A percentile compares a stretch with the other conserved stretches of the same genome.
These are phyloP conservation scores for Meloidogyne chitwoodi DNA, from an alignment of 1,140 invertebrate genomes.

Conservation along the genomic window DNA sequence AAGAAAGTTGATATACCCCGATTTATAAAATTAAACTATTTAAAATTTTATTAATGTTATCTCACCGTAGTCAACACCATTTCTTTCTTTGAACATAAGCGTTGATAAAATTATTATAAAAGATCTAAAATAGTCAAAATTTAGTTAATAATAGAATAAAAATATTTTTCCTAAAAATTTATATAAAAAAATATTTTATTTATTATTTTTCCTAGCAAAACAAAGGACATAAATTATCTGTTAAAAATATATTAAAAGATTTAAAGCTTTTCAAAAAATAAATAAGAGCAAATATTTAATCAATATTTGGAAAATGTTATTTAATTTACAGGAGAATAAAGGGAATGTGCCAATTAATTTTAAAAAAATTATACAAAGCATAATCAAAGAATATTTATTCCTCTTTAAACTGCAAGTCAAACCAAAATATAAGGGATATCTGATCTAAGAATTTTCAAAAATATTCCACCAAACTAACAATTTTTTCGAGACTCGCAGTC, in stretches of 20 bases:
- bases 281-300: neutral
- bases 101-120: neutral
- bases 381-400: neutral
- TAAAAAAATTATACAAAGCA: neutral
- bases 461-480: too few species aligned
- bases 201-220: neutral
- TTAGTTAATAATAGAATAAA: neutral
- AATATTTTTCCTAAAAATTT: neutral
- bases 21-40: neutral
- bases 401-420: neutral
- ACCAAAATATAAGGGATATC: too few species aligned
- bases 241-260: neutral
- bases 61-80: slow-evolving; percentile 33
- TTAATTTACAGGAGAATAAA: neutral
- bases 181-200: neutral
- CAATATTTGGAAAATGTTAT: neutral
- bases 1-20: neutral
- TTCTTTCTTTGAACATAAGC: neutral
- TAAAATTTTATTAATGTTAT: too few species aligned
- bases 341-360: neutral
- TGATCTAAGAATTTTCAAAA: too few species aligned
- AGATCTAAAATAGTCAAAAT: neutral
- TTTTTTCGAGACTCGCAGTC: too few species aligned
- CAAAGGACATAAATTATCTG: neutral
- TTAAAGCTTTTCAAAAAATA: neutral